Percentiles rank a stretch among this genome's conserved stretches.
These are phyloP conservation scores for Ariopsis seemanni DNA, from an alignment of 2,113 vertebrate species.

Conservation along the genomic window DNA sequence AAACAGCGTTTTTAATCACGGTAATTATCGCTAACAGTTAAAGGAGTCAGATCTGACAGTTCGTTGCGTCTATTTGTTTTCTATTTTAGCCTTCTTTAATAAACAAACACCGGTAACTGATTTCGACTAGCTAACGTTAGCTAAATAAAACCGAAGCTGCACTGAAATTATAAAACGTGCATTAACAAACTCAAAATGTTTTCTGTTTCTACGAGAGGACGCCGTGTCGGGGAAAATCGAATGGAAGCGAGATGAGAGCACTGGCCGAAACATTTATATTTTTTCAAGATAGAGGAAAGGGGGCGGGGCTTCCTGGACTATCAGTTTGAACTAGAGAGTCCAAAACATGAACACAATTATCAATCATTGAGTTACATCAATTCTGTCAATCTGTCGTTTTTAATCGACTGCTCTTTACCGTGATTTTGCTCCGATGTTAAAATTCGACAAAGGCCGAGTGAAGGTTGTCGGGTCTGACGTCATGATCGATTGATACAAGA, in stretches of 20 bases:
- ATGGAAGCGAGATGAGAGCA: not conserved
- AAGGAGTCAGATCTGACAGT: not conserved
- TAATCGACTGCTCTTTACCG: not conserved
- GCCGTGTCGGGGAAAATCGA: not conserved
- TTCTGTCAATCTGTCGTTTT: not conserved
- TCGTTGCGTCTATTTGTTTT: not conserved
- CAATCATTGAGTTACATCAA: not conserved
- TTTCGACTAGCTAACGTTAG: not conserved
- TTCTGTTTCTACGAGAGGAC: no score
- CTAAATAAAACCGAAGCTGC: not conserved
- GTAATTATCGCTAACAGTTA: not conserved
- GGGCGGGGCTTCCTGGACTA: not conserved
- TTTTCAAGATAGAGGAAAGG: not conserved
- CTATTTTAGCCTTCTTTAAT: not conserved
- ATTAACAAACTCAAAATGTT: not conserved
- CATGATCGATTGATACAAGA: no score
- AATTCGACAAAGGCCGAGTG: no score
- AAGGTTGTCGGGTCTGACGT: no score
- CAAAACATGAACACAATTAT: not conserved
- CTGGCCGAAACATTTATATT: not conserved
- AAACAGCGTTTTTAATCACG: not conserved
- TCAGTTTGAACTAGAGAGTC: not conserved
- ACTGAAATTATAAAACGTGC: no score
- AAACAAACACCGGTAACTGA: not conserved
- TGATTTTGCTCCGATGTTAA: no score